Evolutionary conservation across 2,888 invertebrate species (phyloP).

Genomic region (Metacarcinus magister): DNA sequence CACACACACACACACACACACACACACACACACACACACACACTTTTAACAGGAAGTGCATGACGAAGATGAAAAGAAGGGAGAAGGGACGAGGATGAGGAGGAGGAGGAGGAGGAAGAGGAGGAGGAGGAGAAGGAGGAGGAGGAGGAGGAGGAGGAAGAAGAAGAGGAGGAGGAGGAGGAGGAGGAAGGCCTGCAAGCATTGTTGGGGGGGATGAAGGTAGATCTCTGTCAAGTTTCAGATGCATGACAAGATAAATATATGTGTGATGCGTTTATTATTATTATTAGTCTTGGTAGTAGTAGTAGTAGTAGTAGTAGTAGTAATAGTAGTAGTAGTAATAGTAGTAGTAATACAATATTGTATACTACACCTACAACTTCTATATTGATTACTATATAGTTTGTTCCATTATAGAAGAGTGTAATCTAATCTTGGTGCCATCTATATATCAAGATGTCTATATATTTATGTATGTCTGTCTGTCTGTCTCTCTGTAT

Average conservation of each 20-base stretch:
- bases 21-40: not conserved
- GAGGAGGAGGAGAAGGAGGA: not conserved
- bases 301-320: not conserved
- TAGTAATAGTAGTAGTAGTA: too few species aligned
- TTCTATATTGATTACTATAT: too few species aligned
- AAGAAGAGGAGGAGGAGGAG: constrained; percentile 1
- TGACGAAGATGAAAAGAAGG: not conserved
- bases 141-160: not conserved
- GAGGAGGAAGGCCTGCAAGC: not conserved
- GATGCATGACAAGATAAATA: not conserved
- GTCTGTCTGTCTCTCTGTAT: too few species aligned
- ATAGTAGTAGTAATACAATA: too few species aligned
- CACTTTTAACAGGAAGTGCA: not conserved
- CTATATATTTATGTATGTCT: too few species aligned
- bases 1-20: constrained; percentile 50
- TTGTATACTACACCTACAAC: too few species aligned
- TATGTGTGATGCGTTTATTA: not conserved
- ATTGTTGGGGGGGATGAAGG: not conserved
- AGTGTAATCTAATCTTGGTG: too few species aligned
- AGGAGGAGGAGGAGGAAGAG: not conserved
- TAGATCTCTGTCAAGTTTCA: not conserved
- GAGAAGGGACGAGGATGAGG: not conserved
- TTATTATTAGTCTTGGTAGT: not conserved
- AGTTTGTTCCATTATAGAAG: too few species aligned
- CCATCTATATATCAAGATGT: too few species aligned